A percentile compares a stretch with the other conserved stretches of the same genome.
Evolutionary conservation across 2,797 vertebrate species (phyloP).

Genomic region (Borostomias antarcticus): DNA sequence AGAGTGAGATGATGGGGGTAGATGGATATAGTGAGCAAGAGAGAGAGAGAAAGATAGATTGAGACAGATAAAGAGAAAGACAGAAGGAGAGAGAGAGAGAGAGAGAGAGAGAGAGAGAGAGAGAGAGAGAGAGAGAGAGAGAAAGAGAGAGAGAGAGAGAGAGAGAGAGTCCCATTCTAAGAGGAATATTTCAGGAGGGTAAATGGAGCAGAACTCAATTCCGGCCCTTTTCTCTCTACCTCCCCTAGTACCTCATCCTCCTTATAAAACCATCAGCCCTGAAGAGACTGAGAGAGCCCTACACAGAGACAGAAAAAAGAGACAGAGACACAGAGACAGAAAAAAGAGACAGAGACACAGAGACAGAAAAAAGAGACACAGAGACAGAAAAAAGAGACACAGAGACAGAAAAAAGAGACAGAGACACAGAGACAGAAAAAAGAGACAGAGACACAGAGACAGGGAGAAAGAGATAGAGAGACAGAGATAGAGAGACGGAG

Average conservation of each 20-base stretch:
- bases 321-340: slow-evolving; percentile 3
- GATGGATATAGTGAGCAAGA: slow-evolving; percentile 38
- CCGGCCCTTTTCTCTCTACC: slow-evolving; percentile 71
- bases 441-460: too few relatives aligned
- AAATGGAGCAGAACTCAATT: slow-evolving; percentile 80
- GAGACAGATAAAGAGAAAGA: slow-evolving; percentile 6
- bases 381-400: too few relatives aligned
- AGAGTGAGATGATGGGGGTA: slow-evolving; percentile 49
- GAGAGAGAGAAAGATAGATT: background rate
- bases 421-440: too few relatives aligned
- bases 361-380: too few relatives aligned
- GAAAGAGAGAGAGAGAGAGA: background rate
- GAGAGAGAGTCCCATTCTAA: slow-evolving; percentile 68
- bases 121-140: slow-evolving; percentile 50
- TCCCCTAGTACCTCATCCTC: slow-evolving; percentile 68
- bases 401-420: too few relatives aligned
- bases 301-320: slow-evolving; percentile 31
- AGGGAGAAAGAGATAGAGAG: too few relatives aligned
- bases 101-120: background rate
- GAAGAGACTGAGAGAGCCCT: slow-evolving; percentile 56
- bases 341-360: slow-evolving; percentile 35
- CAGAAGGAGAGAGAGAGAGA: background rate
- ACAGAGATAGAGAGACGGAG: too few relatives aligned
- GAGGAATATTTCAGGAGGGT: slow-evolving; percentile 75
- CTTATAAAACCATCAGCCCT: slow-evolving; percentile 71